Base-by-base conservation (phyloP, 2,888 invertebrate species). In the Plebejus anna region DNA sequence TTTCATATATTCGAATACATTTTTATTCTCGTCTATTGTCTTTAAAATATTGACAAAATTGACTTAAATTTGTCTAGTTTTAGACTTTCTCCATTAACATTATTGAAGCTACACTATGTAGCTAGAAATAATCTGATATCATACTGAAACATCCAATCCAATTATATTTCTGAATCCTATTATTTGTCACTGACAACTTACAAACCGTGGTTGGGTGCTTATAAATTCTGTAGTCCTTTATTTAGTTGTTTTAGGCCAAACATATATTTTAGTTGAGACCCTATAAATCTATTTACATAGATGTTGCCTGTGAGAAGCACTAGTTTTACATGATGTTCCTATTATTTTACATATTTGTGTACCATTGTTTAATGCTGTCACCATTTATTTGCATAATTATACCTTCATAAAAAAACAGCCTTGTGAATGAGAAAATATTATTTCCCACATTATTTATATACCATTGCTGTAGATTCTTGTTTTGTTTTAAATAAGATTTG, bases 251-350 rank as follows among this genome's bases (percentile, higher is more conserved):
- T 66, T 66, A 66, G 66, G 66, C 32, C 13, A 66, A 36, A 36
- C 13, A 32, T 28, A 55, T 55, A 16, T 32, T 66, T 22, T 22
- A 22, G 22, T 22, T 22, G 22, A 66, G 13, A 36, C 66, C 32
- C 11, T 66, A 28, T 66, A 32, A 16, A 5, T 61, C 11, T 11
- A 28, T 66, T 4, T 66, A 32, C 61, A 70, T 32, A 78, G 79
- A 82, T 88, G 85, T 90, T 89, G 89, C 88, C 90, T 91, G 87
- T 89, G 87, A 86, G 89, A 84, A 81, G 84, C 83, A 84, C 80
- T 78, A 82, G 82, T 84, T 85, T 83, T 79, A 80, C 85, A 85
- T 85, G 85, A 83, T 85, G 81, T 84, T 82, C 83, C 84, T 82
- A 80, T 82, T 83, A 88, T 82, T 85, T 84, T 87, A 87, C 87